phyloP scores from a whole-genome alignment of 30 jellyfish, hydroid and myxozoan genomes.

The Catostylus mosaicus region DNA sequence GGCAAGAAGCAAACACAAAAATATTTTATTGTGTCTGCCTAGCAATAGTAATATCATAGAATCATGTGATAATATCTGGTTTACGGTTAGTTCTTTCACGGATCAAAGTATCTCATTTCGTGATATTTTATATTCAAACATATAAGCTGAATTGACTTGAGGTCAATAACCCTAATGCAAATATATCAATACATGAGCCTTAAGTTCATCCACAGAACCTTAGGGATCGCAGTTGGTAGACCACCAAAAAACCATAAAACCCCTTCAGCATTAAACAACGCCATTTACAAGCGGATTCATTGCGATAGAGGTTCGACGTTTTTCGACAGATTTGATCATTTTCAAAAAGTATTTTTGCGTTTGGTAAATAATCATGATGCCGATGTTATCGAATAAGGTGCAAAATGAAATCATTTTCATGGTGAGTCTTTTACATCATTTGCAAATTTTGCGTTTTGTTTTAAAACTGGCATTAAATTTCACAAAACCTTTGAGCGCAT shows the following conservation, averaged over 20 bases:
- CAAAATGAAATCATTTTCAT: slow-evolving; percentile 8
- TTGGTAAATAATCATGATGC: background rate
- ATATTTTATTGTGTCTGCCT: no score
- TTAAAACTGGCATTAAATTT: background rate
- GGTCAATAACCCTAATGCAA: slow-evolving; percentile 12
- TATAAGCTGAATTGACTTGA: background rate
- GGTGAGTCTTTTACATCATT: background rate
- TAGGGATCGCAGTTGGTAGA: slow-evolving; percentile 1
- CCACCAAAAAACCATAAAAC: background rate
- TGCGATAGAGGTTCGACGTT: no score
- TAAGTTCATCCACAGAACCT: background rate
- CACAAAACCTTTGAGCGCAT: no score
- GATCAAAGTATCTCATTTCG: background rate
- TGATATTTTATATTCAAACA: background rate
- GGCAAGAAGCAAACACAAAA: no score
- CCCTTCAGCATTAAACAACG: background rate
- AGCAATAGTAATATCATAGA: no score
- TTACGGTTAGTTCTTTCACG: no score
- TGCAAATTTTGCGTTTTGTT: background rate
- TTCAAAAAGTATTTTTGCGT: background rate
- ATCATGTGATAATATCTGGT: no score
- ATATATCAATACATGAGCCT: background rate
- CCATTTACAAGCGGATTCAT: background rate
- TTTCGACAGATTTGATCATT: no score
- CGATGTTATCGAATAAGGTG: background rate